Conservation (phyloP, 2,797 vertebrate species). For the Spinibarbus caldwelli region DNA sequence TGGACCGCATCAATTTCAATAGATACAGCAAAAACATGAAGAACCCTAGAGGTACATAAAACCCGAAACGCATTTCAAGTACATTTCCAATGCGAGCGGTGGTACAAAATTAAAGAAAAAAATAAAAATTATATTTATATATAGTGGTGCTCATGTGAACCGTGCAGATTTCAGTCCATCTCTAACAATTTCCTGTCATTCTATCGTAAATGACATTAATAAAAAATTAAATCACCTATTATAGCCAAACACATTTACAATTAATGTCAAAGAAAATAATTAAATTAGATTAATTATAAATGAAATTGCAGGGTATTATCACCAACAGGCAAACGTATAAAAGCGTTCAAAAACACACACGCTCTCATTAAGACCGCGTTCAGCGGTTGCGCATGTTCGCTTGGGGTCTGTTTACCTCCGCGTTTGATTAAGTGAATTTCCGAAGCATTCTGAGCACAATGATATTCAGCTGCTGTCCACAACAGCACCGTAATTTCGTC, state of each 20-base stretch:
- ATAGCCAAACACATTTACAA: conserved; percentile 12
- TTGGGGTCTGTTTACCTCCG: conserved; percentile 84
- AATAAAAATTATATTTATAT: neutral
- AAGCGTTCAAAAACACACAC: conserved; percentile 40
- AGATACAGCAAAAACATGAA: conserved; percentile 16
- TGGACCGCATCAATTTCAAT: conserved; percentile 29
- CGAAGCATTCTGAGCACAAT: conserved; percentile 92
- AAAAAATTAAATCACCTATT: neutral
- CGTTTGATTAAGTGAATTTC: conserved; percentile 98
- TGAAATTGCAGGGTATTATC: conserved; percentile 32
- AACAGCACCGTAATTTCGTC: conserved; percentile 96
- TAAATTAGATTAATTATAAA: conserved; percentile 22
- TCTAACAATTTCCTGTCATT: neutral
- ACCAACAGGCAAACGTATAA: conserved; percentile 26
- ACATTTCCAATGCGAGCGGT: neutral
- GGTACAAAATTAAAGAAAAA: no score
- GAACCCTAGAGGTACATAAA: conserved; percentile 1
- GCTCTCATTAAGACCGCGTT: conserved; percentile 77
- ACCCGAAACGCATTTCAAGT: neutral
- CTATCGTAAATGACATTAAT: neutral
- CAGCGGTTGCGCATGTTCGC: conserved; percentile 79
- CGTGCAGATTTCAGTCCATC: neutral
- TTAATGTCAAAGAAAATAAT: conserved; percentile 35
- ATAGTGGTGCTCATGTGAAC: neutral
- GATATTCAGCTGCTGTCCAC: conserved; percentile 94